Percentiles rank a stretch among this genome's conserved stretches.
Conservation (phyloP, 2,888 invertebrate species). For the Ornithoptera priamus region DNA sequence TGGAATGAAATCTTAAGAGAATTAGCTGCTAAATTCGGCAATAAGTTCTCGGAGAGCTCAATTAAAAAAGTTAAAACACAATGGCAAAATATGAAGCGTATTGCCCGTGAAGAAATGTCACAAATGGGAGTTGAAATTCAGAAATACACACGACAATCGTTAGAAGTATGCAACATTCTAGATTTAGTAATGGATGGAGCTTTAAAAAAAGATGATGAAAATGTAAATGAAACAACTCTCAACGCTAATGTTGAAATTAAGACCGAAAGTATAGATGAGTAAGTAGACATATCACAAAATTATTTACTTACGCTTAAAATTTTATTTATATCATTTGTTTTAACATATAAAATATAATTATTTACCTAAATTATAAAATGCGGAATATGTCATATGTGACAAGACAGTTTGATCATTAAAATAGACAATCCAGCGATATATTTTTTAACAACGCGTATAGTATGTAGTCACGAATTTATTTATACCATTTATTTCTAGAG, state of each 20-base stretch:
- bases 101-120: slow-evolving; percentile 69
- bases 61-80: slow-evolving; percentile 74
- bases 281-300: slow-evolving; percentile 43
- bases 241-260: slow-evolving; percentile 66
- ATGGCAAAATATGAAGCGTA: slow-evolving; percentile 77
- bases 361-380: slow-evolving; percentile 10
- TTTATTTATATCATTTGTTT: slow-evolving; percentile 15
- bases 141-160: slow-evolving; percentile 58
- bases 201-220: slow-evolving; percentile 47
- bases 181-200: slow-evolving; percentile 63
- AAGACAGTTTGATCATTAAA: slow-evolving; percentile 9
- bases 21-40: slow-evolving; percentile 59
- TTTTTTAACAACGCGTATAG: neutral
- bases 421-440: neutral
- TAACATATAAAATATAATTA: neutral
- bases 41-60: slow-evolving; percentile 63
- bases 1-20: slow-evolving; percentile 70
- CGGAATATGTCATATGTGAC: slow-evolving; percentile 9
- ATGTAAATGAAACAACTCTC: slow-evolving; percentile 51
- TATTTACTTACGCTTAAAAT: neutral
- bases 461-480: neutral
- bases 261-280: slow-evolving; percentile 72
- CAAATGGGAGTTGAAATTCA: slow-evolving; percentile 52
- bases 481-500: slow-evolving; percentile 20
- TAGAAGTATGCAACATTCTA: slow-evolving; percentile 66